Conservation (phyloP, 2,888 invertebrate genomes). For the Embidobia sp. region DNA sequence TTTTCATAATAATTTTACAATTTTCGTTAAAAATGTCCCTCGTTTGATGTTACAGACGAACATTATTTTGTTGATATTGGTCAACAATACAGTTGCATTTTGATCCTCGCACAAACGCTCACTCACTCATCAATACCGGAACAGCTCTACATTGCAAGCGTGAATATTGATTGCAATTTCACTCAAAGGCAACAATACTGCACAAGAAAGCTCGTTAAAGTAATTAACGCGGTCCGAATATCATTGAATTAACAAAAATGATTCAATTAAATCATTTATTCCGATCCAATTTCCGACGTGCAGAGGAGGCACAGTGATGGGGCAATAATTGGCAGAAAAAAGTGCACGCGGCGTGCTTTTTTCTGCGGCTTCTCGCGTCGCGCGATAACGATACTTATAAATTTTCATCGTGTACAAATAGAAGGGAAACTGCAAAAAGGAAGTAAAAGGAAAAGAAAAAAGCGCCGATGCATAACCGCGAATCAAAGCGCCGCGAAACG, state of each 20-base stretch:
- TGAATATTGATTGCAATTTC: no score
- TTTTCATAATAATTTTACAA: no score
- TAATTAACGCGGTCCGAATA: slow-evolving; percentile 20
- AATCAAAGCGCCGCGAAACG: slow-evolving; percentile 21
- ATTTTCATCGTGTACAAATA: slow-evolving; percentile 8
- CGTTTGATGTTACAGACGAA: no score
- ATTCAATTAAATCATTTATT: slow-evolving; percentile 38
- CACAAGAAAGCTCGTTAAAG: slow-evolving; percentile 28
- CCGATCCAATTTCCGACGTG: slow-evolving; percentile 29
- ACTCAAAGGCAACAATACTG: slow-evolving; percentile 1
- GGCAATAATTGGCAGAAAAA: slow-evolving; percentile 29
- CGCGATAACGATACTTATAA: slow-evolving; percentile 22
- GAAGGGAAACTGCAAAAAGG: neutral
- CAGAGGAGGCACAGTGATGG: slow-evolving; percentile 1
- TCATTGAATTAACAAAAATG: slow-evolving; percentile 36
- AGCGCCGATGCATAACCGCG: neutral
- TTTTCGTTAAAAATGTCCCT: no score
- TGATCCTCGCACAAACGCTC: no score
- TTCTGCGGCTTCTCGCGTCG: neutral
- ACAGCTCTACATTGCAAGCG: neutral
- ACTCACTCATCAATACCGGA: no score
- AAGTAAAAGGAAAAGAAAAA: neutral
- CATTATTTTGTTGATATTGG: no score
- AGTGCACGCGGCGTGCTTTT: neutral
- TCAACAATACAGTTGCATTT: no score